Conservation (phyloP, 2,113 vertebrate species). For the Caranx melampygus region DNA sequence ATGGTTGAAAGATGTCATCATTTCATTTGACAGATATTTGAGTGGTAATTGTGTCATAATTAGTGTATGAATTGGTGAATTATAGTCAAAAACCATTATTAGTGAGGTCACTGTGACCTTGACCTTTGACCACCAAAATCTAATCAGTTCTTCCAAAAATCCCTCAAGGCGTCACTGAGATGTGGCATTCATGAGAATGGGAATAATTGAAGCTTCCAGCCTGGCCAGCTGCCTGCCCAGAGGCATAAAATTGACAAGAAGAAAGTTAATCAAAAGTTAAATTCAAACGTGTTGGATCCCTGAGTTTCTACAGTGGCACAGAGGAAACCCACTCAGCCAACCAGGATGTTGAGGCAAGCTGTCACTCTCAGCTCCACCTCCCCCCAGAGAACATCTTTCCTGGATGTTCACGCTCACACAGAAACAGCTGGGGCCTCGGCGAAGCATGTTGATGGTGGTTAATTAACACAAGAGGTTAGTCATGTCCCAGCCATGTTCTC, state of each 20-base stretch:
- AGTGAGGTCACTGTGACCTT: too few relatives aligned
- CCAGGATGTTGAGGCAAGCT: constrained; percentile 16
- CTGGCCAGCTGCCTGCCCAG: too few relatives aligned
- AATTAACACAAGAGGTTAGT: constrained; percentile 68
- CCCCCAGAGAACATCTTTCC: constrained; percentile 44
- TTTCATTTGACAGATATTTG: too few relatives aligned
- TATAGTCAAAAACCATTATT: too few relatives aligned
- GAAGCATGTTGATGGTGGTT: constrained; percentile 58
- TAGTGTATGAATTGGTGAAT: too few relatives aligned
- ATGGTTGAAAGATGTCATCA: too few relatives aligned
- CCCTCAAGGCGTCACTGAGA: too few relatives aligned
- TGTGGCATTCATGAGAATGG: too few relatives aligned
- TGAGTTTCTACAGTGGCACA: not conserved
- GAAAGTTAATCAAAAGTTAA: not conserved
- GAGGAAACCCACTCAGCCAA: constrained; percentile 12
- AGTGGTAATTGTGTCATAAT: too few relatives aligned
- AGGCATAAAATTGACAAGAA: not conserved
- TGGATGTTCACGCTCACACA: constrained; percentile 36
- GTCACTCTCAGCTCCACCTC: constrained; percentile 19
- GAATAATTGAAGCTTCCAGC: too few relatives aligned
- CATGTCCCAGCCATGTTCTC: constrained; percentile 41
- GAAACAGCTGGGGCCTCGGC: constrained; percentile 55
- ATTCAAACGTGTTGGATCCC: not conserved
- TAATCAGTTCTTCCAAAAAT: too few relatives aligned
- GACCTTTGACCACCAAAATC: too few relatives aligned